Evolutionary conservation across 2,797 vertebrate genomes (phyloP).

Genomic region (Poeciliopsis gracilis): DNA sequence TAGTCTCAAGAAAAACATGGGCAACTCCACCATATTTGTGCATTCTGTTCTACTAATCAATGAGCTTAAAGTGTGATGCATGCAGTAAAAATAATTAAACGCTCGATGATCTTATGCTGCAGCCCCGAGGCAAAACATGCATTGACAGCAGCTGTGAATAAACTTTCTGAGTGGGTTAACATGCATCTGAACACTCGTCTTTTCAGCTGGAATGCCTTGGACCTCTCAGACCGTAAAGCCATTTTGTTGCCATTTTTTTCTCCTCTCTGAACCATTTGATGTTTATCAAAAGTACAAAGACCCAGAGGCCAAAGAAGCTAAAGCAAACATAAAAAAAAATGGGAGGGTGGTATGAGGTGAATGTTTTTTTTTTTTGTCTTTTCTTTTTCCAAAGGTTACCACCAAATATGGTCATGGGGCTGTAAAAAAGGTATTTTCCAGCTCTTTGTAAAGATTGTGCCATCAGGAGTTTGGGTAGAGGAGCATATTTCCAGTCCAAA

Average conservation of each 20-base stretch:
- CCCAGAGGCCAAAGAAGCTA: constrained; percentile 57
- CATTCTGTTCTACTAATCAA: constrained; percentile 55
- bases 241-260: constrained; percentile 37
- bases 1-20: not conserved
- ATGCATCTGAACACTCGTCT: constrained; percentile 36
- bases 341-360: constrained; percentile 52
- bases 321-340: constrained; percentile 57
- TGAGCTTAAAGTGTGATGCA: constrained; percentile 24
- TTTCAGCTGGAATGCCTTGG: constrained; percentile 30
- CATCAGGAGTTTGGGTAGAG: constrained; percentile 55
- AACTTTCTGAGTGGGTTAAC: constrained; percentile 39
- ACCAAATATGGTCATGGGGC: constrained; percentile 69
- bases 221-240: constrained; percentile 36
- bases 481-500: constrained; percentile 52
- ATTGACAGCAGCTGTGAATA: constrained; percentile 57
- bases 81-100: constrained; percentile 63
- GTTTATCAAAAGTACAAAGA: constrained; percentile 66
- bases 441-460: constrained; percentile 44
- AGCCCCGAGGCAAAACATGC: constrained; percentile 54
- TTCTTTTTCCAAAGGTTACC: constrained; percentile 69
- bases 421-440: constrained; percentile 72
- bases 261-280: constrained; percentile 47
- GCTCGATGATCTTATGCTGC: constrained; percentile 56
- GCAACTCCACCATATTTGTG: not conserved
- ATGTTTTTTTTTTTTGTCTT: constrained; percentile 66